These are phyloP conservation scores for Capitulum mitella DNA, from an alignment of 2,888 invertebrate genomes.

Conservation along the genomic window DNA sequence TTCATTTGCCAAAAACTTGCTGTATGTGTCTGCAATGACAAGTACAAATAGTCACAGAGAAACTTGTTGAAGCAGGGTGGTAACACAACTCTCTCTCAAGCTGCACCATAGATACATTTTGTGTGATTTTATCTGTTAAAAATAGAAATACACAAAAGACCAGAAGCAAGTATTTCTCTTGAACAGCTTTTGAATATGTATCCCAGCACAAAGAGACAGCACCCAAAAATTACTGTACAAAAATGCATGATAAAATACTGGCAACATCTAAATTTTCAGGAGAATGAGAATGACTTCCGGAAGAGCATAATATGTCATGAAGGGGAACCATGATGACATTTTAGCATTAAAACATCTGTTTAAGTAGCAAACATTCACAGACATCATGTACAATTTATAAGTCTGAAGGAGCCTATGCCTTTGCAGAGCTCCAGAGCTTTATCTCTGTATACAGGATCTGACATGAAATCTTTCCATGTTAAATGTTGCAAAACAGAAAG, in stretches of 20 bases:
- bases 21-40: background rate
- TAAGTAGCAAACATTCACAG: no score
- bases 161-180: background rate
- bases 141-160: background rate
- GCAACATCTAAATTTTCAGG: no score
- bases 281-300: no score
- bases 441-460: no score
- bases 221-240: background rate
- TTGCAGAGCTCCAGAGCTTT: no score
- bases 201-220: background rate
- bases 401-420: no score
- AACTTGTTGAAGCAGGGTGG: background rate
- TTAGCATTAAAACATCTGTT: no score
- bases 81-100: background rate
- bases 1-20: background rate
- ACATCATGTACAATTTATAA: no score
- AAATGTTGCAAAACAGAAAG: no score
- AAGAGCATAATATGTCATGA: no score
- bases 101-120: background rate
- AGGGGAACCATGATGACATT: no score
- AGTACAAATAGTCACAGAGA: background rate
- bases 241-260: background rate
- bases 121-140: background rate
- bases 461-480: no score
- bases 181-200: background rate